phyloP scores from a whole-genome alignment of 2,888 invertebrate species.

The Phalangium opilio region DNA sequence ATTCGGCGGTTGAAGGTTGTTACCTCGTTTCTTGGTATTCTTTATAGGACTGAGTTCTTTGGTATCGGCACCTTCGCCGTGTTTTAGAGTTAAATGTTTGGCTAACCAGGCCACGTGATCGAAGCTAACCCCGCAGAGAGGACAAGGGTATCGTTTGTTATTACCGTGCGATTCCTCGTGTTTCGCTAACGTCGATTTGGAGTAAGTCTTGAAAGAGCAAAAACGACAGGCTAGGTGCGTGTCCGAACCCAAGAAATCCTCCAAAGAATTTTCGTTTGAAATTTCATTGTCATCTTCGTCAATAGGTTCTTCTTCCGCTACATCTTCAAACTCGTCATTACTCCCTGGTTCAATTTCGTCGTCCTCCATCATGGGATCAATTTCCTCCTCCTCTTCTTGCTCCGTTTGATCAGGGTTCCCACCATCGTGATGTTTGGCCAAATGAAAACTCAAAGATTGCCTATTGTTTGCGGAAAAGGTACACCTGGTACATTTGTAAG shows the following conservation, averaged over 20 bases:
- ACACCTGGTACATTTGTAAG: constrained; percentile 15
- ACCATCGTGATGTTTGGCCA: constrained; percentile 15
- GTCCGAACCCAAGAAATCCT: neutral
- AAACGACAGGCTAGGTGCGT: constrained; percentile 9
- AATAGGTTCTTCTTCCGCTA: neutral
- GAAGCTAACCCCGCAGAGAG: constrained; percentile 18
- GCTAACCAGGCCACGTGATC: constrained; percentile 16
- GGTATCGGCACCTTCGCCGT: constrained; percentile 8
- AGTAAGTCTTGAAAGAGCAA: constrained; percentile 14
- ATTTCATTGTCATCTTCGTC: neutral
- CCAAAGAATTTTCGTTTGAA: neutral
- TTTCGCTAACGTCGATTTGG: constrained; percentile 15
- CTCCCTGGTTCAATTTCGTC: constrained; percentile 1
- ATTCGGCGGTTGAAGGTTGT: constrained; percentile 9
- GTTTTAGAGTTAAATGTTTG: constrained; percentile 14
- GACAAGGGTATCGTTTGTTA: constrained; percentile 17
- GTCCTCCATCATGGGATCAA: neutral
- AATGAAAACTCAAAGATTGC: constrained; percentile 17
- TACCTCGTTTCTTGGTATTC: too few species aligned
- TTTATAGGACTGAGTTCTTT: too few species aligned
- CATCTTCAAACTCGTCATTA: neutral
- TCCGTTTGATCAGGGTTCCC: neutral
- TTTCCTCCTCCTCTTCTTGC: neutral
- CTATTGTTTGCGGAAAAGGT: constrained; percentile 15
- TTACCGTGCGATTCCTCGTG: constrained; percentile 14